Base-by-base conservation (phyloP, 2,888 invertebrate species). In the Plutella xylostella region DNA sequence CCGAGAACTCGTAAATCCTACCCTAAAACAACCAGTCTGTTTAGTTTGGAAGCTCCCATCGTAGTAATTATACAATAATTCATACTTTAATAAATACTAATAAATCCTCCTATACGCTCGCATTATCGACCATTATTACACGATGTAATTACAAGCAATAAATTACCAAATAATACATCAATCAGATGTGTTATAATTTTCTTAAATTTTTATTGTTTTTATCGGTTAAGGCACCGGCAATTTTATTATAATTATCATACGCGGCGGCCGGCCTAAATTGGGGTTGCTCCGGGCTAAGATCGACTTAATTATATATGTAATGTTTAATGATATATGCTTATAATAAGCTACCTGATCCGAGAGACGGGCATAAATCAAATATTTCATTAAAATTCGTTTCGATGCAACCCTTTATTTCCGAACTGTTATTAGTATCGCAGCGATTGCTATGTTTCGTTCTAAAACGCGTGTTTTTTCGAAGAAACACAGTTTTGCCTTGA, bases 161-260 rank as follows among this genome's bases (percentile, higher is more conserved):
- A 83, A 82, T 83, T 82, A 80, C 72, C 77, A 77, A 82, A 83
- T 83, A 82, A 79, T 82, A 79, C 82, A 82, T 83, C 82, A 82
- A 83, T 83, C 82, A 82, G 82, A 82, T 73, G 80, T 82, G 80
- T 83, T 82, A 83, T 80, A 82, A 82, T 80, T 82, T 79, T 68
- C 66, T 70, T 69, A 65, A 70, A 68, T 66, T 63, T 69, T 71
- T 63, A 63, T 55, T 63, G 61, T 63, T 69, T 71, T 64, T 69
- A 70, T 70, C 66, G 67, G 59, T 56, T 65, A 61, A 19, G 34
- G 45, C 33, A 60, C 72, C 62, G 72, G 78, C 82, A 78, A 82
- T 82, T 82, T 82, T 80, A 79, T 75, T 77, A 78, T 80, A 82
- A 82, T 82, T 82, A 80, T 78, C 80, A 78, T 76, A 75, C 75